phyloP scores from a whole-genome alignment of 2,113 vertebrate species.

The Sylvilagus bachmani region DNA sequence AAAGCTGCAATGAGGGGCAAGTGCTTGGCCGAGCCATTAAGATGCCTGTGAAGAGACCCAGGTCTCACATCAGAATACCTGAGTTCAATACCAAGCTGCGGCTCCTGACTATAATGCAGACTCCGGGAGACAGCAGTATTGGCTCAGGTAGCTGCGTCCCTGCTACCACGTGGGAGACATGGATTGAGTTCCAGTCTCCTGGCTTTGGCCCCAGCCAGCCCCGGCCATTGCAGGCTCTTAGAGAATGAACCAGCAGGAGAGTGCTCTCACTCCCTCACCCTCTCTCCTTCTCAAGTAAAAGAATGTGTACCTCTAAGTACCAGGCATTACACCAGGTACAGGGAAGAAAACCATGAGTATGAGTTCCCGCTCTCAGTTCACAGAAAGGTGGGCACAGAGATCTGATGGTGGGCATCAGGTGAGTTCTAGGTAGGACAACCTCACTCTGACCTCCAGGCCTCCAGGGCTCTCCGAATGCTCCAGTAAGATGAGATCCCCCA shows the following conservation, averaged over 20 bases:
- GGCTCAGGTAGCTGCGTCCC: too few species aligned
- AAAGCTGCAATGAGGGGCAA: neutral
- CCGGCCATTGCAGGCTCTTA: too few species aligned
- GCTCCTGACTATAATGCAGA: too few species aligned
- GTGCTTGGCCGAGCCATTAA: too few species aligned
- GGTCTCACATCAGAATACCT: too few species aligned
- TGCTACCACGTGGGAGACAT: too few species aligned
- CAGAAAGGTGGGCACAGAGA: neutral
- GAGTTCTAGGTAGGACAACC: neutral
- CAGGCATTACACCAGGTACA: neutral
- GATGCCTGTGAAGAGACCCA: too few species aligned
- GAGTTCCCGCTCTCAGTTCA: neutral
- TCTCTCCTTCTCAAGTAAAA: neutral
- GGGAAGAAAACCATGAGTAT: neutral
- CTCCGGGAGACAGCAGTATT: too few species aligned
- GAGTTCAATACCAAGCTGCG: too few species aligned
- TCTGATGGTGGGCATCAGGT: neutral
- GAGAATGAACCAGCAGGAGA: too few species aligned
- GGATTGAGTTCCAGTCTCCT: too few species aligned
- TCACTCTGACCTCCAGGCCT: neutral
- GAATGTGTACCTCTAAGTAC: neutral
- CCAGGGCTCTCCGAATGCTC: neutral
- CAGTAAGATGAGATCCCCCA: neutral
- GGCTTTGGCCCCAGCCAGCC: too few species aligned
- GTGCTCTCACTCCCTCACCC: neutral